Evolutionary conservation across 2,888 invertebrate genomes (phyloP), one percentile per base, ranked within the genome.

Genomic region (Drosophila siamana): DNA sequence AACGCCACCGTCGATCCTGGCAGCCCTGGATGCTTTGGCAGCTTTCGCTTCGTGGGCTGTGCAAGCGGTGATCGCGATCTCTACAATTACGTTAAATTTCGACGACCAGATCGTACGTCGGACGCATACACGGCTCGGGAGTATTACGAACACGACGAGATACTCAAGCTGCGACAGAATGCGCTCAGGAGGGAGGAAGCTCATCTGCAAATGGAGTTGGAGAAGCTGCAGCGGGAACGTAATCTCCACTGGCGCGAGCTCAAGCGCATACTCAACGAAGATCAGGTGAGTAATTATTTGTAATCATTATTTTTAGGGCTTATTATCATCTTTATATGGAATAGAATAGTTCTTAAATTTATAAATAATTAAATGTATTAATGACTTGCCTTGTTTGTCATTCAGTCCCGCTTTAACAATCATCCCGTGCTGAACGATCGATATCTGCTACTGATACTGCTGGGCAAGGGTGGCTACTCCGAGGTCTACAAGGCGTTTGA

Each of bases 71-170:
- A 24, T 5, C 24, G 5, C 68, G 89, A n/a, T n/a, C n/a, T 88
- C 61, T 96, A 96, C 50, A 97, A 97, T 80, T 94, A 95, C 91
- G 95, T 95, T 91, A 97, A 97, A 93, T 97, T 97, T 94, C 95
- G 97, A 90, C 97, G 97, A 92, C 97, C 97, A 56, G 97, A 97
- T 93, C 96, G 97, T 72, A 95, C 97, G 88, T 96, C 96, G 89
- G 95, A 95, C 77, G 94, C 94, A 78, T 94, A 94, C 80, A 95
- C 95, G 81, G 94, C 95, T 93, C 97, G 97, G 93, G 99, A 99
- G 94, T 99, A 98, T 94, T 98, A 98, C 93, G 99, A 99, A 94
- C 98, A 98, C 91, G 99, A 99, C 93, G 99, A 99, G 94, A 99
- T 99, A 93, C 95, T 99, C 91, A 99, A 96, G 95, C 94, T 99